Percentiles rank a stretch among this genome's conserved stretches.
Evolutionary conservation across 2,888 invertebrate species (phyloP).

Genomic region (Conops quadrifasciatus): DNA sequence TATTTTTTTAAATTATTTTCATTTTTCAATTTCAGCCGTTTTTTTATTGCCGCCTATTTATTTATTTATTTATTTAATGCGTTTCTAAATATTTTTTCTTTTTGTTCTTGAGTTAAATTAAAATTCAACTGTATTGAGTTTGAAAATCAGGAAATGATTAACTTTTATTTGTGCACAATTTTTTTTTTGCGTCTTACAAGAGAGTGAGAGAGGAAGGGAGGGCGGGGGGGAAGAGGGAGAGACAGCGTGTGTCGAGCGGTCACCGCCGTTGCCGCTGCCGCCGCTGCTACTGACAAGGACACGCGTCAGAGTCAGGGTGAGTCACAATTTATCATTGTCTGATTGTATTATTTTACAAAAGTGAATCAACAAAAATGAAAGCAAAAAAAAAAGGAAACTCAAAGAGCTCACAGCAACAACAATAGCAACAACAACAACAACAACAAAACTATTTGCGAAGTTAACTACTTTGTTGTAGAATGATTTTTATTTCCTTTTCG

Average conservation of each 20-base stretch:
- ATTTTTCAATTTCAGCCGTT: background rate
- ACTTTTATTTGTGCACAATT: background rate
- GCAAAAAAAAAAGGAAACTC: background rate
- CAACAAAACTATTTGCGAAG: too few relatives aligned
- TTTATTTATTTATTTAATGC: too few relatives aligned
- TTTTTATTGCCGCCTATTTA: too few relatives aligned
- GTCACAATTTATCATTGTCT: background rate
- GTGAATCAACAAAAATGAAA: background rate
- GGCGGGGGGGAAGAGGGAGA: background rate
- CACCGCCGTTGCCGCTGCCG: background rate
- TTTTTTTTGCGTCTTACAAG: too few relatives aligned
- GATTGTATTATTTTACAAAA: background rate
- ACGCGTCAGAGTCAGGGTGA: background rate
- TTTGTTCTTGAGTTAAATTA: background rate
- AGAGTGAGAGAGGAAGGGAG: too few relatives aligned
- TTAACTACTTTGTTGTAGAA: too few relatives aligned
- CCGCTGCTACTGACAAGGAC: slow-evolving; percentile 15
- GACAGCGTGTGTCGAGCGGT: background rate
- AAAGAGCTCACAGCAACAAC: too few relatives aligned
- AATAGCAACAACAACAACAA: too few relatives aligned
- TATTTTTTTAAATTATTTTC: background rate
- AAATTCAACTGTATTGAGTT: background rate
- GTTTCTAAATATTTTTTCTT: background rate
- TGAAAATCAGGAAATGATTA: slow-evolving; percentile 16
- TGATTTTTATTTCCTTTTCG: slow-evolving; percentile 29